A percentile compares a stretch with the other conserved stretches of the same genome.
Evolutionary conservation across 2,113 vertebrate genomes (phyloP).

Genomic region (Pomatostomus ruficeps): DNA sequence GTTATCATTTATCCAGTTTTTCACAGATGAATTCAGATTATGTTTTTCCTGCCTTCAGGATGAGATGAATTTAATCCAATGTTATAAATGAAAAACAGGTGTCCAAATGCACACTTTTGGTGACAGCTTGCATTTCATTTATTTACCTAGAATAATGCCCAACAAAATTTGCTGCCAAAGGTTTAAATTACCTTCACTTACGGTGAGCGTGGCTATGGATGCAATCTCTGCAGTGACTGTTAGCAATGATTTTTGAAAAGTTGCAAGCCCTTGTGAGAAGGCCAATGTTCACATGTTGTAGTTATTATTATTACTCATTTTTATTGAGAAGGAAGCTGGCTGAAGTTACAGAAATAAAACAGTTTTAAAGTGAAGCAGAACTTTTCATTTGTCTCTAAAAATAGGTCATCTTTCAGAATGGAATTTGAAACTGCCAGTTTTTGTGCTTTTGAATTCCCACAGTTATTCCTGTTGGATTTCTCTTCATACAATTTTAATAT

Average conservation of each 20-base stretch:
- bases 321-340: constrained; percentile 23
- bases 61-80: constrained; percentile 46
- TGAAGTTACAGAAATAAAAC: constrained; percentile 13
- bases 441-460: constrained; percentile 11
- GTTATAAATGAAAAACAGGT: constrained; percentile 42
- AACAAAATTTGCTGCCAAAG: neutral
- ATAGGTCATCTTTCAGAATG: neutral
- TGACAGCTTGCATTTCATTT: neutral
- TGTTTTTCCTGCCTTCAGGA: constrained; percentile 51
- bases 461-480: constrained; percentile 13
- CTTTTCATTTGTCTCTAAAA: constrained; percentile 18
- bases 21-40: neutral
- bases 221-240: fast-evolving
- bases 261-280: neutral
- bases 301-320: constrained; percentile 15
- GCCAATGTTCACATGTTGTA: neutral
- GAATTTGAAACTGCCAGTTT: constrained; percentile 11
- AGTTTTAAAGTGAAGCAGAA: constrained; percentile 6
- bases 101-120: neutral
- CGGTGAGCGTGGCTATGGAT: neutral
- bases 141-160: neutral
- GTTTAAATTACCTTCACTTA: neutral
- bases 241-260: neutral
- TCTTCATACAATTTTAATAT: constrained; percentile 17
- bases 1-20: constrained; percentile 4